These are phyloP conservation scores for Menidia beryllina DNA, from an alignment of 2,113 vertebrate species.

Conservation along the genomic window DNA sequence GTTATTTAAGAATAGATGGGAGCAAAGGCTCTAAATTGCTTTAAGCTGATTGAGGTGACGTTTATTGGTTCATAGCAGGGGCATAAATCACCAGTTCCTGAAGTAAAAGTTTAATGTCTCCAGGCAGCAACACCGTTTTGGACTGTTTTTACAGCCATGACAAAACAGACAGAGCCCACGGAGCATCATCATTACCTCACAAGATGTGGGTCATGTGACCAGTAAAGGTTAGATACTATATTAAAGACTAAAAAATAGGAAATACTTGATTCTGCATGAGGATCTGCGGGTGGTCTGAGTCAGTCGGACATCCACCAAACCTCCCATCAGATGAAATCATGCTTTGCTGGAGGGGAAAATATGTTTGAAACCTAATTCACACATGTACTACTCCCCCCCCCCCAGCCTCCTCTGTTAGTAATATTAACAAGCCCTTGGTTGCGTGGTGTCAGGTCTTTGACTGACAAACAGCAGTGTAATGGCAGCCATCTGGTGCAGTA, in stretches of 20 bases:
- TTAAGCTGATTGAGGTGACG: conserved; percentile 25
- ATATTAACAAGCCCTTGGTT: conserved; percentile 67
- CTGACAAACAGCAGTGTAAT: conserved; percentile 79
- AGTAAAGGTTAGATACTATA: conserved; percentile 3
- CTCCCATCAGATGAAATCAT: conserved; percentile 53
- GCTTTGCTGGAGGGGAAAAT: conserved; percentile 43
- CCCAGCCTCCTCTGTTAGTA: conserved; percentile 34
- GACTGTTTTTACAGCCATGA: neutral
- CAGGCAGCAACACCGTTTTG: neutral
- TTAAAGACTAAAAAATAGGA: neutral
- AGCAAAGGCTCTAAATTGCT: conserved; percentile 4
- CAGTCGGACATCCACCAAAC: conserved; percentile 32
- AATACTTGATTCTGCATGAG: neutral
- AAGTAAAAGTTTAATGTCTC: conserved; percentile 7
- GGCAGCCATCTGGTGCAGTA: conserved; percentile 83
- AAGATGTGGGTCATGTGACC: neutral
- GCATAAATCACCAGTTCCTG: conserved; percentile 5
- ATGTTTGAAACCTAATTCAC: conserved; percentile 43
- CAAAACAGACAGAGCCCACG: neutral
- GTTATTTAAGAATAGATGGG: neutral
- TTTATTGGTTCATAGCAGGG: conserved; percentile 26
- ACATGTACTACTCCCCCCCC: conserved; percentile 20
- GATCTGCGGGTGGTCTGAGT: conserved; percentile 17
- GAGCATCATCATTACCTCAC: neutral
- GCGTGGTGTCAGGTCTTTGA: conserved; percentile 60